phyloP scores from a whole-genome alignment of 2,797 vertebrate species.

The Chelonia mydas region DNA sequence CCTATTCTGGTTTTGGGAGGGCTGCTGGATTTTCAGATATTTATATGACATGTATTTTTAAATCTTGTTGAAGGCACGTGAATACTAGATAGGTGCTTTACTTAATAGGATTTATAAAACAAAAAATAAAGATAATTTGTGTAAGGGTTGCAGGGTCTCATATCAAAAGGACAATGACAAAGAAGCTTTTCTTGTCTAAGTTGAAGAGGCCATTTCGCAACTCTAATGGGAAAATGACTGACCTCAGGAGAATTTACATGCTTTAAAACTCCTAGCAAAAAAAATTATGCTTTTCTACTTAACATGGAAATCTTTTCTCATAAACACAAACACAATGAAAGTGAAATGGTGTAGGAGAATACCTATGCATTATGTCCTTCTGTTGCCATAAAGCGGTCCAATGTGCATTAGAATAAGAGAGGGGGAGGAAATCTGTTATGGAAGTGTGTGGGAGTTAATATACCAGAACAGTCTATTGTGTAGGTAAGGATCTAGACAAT shows the following conservation, averaged over 20 bases:
- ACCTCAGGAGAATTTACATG: background rate
- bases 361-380: accelerated
- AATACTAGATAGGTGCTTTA: background rate
- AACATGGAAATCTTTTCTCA: background rate
- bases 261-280: background rate
- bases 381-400: background rate
- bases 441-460: background rate
- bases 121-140: background rate
- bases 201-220: background rate
- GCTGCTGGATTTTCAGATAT: background rate
- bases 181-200: background rate
- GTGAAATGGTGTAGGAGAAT: background rate
- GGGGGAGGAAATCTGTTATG: background rate
- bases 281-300: background rate
- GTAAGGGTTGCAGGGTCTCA: background rate
- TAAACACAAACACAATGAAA: background rate
- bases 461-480: background rate
- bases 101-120: background rate
- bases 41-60: background rate
- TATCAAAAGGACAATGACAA: background rate
- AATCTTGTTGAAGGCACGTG: background rate
- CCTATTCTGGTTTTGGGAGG: background rate
- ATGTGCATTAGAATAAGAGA: background rate
- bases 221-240: background rate
- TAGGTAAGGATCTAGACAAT: background rate